A percentile compares a stretch with the other conserved stretches of the same genome.
phyloP scores from a whole-genome alignment of 2,113 vertebrate genomes.

The Benitochromis conjunctus region DNA sequence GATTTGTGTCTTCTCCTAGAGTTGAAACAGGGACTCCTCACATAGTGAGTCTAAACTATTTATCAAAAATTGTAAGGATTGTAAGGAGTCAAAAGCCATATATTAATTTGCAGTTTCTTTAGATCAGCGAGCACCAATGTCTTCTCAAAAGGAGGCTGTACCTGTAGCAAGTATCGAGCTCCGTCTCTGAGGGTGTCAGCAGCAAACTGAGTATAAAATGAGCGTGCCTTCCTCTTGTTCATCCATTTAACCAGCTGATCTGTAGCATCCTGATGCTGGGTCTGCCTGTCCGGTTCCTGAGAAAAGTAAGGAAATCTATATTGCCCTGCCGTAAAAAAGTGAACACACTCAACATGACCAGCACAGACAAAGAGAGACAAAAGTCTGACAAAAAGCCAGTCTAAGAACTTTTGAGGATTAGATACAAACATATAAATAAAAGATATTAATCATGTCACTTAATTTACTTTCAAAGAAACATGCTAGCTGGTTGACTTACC shows the following conservation, averaged over 20 bases:
- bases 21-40: no score
- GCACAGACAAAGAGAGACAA: no score
- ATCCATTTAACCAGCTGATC: conserved; percentile 66
- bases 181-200: conserved; percentile 57
- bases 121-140: no score
- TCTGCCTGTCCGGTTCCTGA: conserved; percentile 41
- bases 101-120: no score
- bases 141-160: neutral
- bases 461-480: neutral
- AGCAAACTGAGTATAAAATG: conserved; percentile 67
- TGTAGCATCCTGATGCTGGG: neutral
- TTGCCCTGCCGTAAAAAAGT: neutral
- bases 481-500: conserved; percentile 32
- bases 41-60: no score
- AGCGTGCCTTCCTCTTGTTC: conserved; percentile 67
- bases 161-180: conserved; percentile 69
- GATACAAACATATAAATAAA: neutral
- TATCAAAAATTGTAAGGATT: no score
- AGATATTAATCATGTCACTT: neutral
- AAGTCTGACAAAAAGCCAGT: no score
- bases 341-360: no score
- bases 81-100: no score
- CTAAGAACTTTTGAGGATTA: neutral
- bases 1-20: no score
- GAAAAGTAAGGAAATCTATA: neutral